Base-by-base conservation (phyloP, 2,113 vertebrate genomes). In the Odobenus rosmarus region DNA sequence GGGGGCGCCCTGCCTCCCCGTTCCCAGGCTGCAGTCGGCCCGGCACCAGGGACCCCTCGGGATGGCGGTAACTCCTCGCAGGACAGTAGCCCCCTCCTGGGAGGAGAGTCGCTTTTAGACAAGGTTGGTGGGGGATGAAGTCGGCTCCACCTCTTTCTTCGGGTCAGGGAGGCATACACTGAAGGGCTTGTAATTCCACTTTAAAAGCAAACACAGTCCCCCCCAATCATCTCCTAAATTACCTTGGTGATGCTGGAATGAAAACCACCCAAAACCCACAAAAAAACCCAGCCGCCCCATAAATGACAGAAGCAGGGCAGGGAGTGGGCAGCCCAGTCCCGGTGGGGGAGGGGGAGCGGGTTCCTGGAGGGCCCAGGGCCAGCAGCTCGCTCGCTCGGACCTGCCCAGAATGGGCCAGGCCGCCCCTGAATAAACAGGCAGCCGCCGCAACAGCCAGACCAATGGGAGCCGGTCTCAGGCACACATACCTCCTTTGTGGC, bases 401-500 rank as follows among this genome's bases (percentile, higher is more conserved):
- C 89, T 31, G n/a, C 89, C 69, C 33, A 71, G 49, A 69, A 46
- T 4, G 49, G 88, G 67, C 28, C 51, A 3, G 28, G 15, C 51
- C 0, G 26, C 33, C 84, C 61, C 49, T 55, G 85, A 69, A 90
- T 82, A 93, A 89, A 96, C 84, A 83, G 72, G 84, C 69, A 13
- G 53, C 42, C 23, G 0, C 49, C 36, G 61, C 31, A 11, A 88
- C 71, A 72, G 86, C 81, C 19, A 0, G 84, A 82, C 15, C 39
- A n/a, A 5, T 76, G 0, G 42, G 18, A 61, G 71, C 87, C 7
- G 28, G 77, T 64, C 93, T 87, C 59, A 5, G 69, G 86, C 93
- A 97, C 91, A 96, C 96, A 93, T 64, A 55, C 71, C 95, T 79
- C 92, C 89, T 93, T 87, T 95, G 93, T 85, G 97, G 92, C 90